phyloP scores from a whole-genome alignment of 1,140 invertebrate species.

The Hylaeus volcanicus region DNA sequence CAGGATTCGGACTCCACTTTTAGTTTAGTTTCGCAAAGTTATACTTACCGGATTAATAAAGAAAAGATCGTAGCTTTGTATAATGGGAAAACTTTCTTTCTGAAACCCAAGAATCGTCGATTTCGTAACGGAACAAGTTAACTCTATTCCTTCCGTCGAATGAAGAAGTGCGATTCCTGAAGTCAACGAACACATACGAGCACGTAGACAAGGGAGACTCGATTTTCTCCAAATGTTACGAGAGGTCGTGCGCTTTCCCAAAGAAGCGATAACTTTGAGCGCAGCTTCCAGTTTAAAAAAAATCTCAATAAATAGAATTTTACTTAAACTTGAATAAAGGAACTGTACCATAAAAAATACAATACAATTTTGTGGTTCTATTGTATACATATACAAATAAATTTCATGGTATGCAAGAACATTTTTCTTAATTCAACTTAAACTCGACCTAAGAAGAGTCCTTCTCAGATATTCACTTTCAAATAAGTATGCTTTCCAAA shows the following conservation, averaged over 20 bases:
- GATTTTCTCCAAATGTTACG: neutral
- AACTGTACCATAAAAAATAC: neutral
- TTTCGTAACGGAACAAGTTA: conserved; percentile 23
- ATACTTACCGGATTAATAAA: conserved; percentile 32
- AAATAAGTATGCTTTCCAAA: too few relatives aligned
- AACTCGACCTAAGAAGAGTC: too few relatives aligned
- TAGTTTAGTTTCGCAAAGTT: conserved; percentile 8
- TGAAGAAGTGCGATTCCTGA: neutral
- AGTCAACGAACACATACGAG: neutral
- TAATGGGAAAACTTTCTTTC: conserved; percentile 38
- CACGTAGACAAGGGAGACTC: neutral
- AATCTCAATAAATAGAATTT: neutral
- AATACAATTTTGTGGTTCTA: too few relatives aligned
- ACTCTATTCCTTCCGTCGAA: neutral
- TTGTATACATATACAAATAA: too few relatives aligned
- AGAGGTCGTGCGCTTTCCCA: neutral
- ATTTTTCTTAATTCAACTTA: too few relatives aligned
- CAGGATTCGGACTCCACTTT: conserved; percentile 6
- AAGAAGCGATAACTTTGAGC: neutral
- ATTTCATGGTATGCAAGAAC: too few relatives aligned
- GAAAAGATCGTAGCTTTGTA: conserved; percentile 17
- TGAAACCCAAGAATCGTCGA: conserved; percentile 25
- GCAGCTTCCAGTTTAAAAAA: neutral
- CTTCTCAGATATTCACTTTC: too few relatives aligned
- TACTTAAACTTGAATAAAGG: too few relatives aligned